These are phyloP conservation scores for Smutsia gigantea DNA, from an alignment of 2,797 vertebrate genomes.

Conservation along the genomic window DNA sequence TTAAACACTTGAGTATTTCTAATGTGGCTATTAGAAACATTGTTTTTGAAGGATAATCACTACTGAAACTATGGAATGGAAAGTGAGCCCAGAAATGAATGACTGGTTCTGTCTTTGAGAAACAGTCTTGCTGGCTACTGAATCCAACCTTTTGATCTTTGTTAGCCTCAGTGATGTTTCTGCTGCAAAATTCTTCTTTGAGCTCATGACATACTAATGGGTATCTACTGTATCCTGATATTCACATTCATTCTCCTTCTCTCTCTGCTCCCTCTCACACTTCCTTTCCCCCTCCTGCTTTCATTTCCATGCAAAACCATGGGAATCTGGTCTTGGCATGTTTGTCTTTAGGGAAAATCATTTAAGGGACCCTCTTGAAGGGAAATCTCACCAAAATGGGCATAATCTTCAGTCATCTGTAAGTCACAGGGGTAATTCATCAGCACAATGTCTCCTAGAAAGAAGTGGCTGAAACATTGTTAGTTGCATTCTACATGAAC, in stretches of 20 bases:
- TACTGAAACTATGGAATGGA: not conserved
- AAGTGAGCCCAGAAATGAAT: not conserved
- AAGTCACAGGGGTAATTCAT: not conserved
- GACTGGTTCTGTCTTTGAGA: not conserved
- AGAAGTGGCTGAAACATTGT: too few species aligned
- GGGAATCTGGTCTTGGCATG: not conserved
- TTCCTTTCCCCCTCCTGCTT: not conserved
- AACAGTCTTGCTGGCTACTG: not conserved
- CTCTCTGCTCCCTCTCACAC: not conserved
- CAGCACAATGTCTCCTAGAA: not conserved
- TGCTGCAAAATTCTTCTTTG: not conserved
- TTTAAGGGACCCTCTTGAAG: not conserved
- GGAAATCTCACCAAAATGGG: not conserved
- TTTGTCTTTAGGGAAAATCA: not conserved
- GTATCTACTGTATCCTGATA: not conserved
- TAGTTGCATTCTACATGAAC: not conserved
- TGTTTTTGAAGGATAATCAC: not conserved
- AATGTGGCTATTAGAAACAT: not conserved
- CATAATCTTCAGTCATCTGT: not conserved
- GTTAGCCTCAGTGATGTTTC: not conserved
- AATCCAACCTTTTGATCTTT: not conserved
- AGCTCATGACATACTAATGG: rapidly evolving
- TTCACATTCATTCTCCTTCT: not conserved
- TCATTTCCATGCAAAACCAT: not conserved
- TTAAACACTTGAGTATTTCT: not conserved